Base-by-base conservation (phyloP, 2,113 vertebrate species). In the Oceanites oceanicus region DNA sequence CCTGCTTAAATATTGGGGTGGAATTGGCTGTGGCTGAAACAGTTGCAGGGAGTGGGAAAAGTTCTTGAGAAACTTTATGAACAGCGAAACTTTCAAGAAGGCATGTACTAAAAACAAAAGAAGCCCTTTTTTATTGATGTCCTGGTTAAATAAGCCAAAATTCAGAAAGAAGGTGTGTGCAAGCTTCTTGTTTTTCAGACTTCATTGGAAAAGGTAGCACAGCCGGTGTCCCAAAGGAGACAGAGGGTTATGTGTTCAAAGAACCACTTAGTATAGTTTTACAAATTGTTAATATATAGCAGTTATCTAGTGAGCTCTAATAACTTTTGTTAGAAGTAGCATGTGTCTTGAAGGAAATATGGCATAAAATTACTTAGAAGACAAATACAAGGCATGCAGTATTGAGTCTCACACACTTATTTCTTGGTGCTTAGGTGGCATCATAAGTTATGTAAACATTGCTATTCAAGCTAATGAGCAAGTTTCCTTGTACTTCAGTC, bases 71-170 rank as follows among this genome's bases (percentile, higher is more conserved):
- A 94, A 36, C 65, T 75, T 88, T 61, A 91, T 71, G 76, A 88
- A 40, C 16, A 81, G 88, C 86, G 72, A 91, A 23, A 90, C 26
- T 77, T 89, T 86, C 15, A 80, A 75, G 42, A 84, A 94, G 44
- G 59, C 88, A 77, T 68, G 90, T 53, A 81, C 61, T 91, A 67
- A 92, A 97, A 96, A 47, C 83, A 96, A 94, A 93, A 92, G 81
- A 49, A 92, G 44, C 30, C 40, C 50, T 79, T 94, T 90, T 91
- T 94, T 38, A 59, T 81, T 80, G 58, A 92, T 75, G 19, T 71
- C 29, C 38, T 63, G 21, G 23, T 86, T 84, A 71, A 95, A 71
- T n/a, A 74, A 91, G 63, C 72, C 72, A 84, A 63, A 83, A 79
- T 50, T 80, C 59, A 83, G 65, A 81, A 86, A 72, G 36, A 49